Base-by-base conservation (phyloP, 2,113 vertebrate species). In the Camelus dromedarius region DNA sequence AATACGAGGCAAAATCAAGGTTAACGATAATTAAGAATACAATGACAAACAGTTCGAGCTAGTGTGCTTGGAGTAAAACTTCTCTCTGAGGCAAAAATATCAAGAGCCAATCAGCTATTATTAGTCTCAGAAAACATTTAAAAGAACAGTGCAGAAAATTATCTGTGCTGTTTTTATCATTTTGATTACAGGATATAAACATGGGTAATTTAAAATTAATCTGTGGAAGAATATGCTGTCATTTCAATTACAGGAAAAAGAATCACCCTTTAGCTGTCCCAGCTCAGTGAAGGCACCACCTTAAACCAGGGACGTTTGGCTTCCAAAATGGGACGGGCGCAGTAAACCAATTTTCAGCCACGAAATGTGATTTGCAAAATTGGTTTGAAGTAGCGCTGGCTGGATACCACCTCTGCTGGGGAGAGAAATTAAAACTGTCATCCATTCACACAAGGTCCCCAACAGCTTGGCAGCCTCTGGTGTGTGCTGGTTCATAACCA, bases 401-500 rank as follows among this genome's bases (percentile, higher is more conserved):
- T 96, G 62, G 87, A 89, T 93, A 93, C 79, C 88, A 54, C 95
- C 82, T 97, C 89, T 95, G 93, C 91, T 89, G 89, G 93, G 93
- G 91, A 97, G 93, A 97, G 89, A 98, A 98, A 98, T 98, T 90
- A 98, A 98, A 95, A 92, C 97, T 97, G 96, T 98, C 97, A 97
- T 97, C 97, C 96, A 89, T 95, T 97, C 89, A 83, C 19, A 93
- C 95, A 85, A 89, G 95, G 79, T 77, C 80, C 82, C 97, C 95
- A 92, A 89, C 93, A 73, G 32, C 96, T 24, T 97, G 97, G 95
- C 60, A 60, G 97, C 95, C 92, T 95, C 75, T 96, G 95, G 96
- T 32, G 73, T 62, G 76, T 80, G 60, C 62, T 89, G 90, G 96
- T 95, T 95, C 90, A 38, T 70, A 96, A 97, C 69, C 79, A 54